Evolutionary conservation across 2,113 vertebrate genomes (phyloP).

Genomic region (Strix aluco): DNA sequence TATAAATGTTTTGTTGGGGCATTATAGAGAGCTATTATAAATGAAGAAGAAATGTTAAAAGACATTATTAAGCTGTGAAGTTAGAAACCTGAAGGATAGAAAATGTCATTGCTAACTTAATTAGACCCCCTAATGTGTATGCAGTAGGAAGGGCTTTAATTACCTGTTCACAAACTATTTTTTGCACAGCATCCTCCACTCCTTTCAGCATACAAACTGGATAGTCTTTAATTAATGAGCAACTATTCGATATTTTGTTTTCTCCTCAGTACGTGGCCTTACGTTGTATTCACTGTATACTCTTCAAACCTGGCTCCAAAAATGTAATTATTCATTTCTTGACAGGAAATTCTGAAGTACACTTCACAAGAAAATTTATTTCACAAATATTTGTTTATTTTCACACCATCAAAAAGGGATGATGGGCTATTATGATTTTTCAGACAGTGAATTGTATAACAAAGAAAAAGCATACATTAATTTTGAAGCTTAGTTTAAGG

Average conservation of each 20-base stretch:
- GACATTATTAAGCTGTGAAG: constrained; percentile 11
- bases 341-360: constrained; percentile 22
- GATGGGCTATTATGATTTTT: not conserved
- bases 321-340: not conserved
- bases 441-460: not conserved
- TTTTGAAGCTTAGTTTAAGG: not conserved
- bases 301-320: not conserved
- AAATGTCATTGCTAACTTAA: constrained; percentile 47
- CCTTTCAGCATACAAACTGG: not conserved
- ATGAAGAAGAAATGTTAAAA: constrained; percentile 14
- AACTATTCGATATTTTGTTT: constrained; percentile 20
- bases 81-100: constrained; percentile 27
- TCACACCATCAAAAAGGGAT: not conserved
- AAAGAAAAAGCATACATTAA: not conserved
- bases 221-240: constrained; percentile 41
- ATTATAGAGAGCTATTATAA: not conserved
- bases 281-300: not conserved
- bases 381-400: constrained; percentile 51
- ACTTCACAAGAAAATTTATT: constrained; percentile 15
- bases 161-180: constrained; percentile 49
- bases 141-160: constrained; percentile 46
- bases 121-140: constrained; percentile 42
- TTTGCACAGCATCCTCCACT: constrained; percentile 11
- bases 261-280: not conserved
- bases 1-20: not conserved